Evolutionary conservation across 2,888 invertebrate species (phyloP).

Genomic region (Hanleya hanleyi): DNA sequence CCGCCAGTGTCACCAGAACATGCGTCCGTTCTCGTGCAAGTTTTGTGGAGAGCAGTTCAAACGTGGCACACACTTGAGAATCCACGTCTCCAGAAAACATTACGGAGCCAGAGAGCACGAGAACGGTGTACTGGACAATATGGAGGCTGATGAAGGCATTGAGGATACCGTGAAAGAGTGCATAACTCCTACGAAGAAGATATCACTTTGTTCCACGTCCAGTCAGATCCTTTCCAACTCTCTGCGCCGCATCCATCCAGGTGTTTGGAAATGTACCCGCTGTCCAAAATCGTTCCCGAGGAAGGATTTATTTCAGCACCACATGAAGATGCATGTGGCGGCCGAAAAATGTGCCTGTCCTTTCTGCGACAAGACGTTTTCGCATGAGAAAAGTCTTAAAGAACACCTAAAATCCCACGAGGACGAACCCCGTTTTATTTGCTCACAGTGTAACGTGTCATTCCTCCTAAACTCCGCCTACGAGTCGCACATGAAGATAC

Average conservation of each 20-base stretch:
- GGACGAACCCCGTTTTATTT: background rate
- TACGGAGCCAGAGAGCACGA: background rate
- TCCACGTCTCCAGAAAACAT: background rate
- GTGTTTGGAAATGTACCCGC: background rate
- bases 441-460: background rate
- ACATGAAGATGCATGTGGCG: background rate
- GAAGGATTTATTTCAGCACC: constrained; percentile 1
- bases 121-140: background rate
- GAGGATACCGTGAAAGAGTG: background rate
- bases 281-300: background rate
- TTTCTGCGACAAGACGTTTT: background rate
- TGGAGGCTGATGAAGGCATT: background rate
- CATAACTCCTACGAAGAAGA: background rate
- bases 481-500: background rate
- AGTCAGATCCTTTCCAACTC: background rate
- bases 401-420: background rate
- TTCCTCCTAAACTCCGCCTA: background rate
- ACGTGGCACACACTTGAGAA: background rate
- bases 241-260: background rate
- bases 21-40: background rate
- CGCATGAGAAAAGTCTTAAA: background rate
- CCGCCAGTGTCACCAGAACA: background rate
- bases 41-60: constrained; percentile 3
- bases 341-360: constrained; percentile 2
- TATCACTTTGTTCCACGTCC: background rate